Evolutionary conservation across 2,888 invertebrate genomes (phyloP).

Genomic region (Syritta pipiens): DNA sequence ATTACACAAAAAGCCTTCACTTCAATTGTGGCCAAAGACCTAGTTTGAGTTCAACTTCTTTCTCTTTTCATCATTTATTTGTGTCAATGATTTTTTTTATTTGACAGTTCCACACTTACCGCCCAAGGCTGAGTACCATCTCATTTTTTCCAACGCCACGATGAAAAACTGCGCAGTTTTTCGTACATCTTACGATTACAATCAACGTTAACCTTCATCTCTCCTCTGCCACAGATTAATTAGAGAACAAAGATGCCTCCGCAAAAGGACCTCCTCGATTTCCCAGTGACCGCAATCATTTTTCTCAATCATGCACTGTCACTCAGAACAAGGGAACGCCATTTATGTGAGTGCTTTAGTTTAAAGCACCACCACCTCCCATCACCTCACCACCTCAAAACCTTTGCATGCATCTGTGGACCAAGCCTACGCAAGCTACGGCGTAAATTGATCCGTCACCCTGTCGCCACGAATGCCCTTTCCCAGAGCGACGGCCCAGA

Average conservation of each 20-base stretch:
- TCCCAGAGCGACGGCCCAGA: neutral
- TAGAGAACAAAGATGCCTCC: neutral
- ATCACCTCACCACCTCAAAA: neutral
- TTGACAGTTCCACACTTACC: too few species aligned
- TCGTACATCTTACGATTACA: too few species aligned
- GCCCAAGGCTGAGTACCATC: too few species aligned
- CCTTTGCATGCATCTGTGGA: conserved; percentile 22
- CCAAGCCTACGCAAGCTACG: conserved; percentile 19
- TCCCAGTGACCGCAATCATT: conserved; percentile 5
- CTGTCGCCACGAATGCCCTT: conserved; percentile 10
- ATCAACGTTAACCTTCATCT: too few species aligned
- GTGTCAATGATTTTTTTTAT: conserved; percentile 5
- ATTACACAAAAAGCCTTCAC: too few species aligned
- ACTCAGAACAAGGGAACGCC: conserved; percentile 1
- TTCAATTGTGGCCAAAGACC: too few species aligned
- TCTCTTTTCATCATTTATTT: too few species aligned
- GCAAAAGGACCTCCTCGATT: neutral
- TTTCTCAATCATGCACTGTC: conserved; percentile 9
- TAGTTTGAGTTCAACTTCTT: too few species aligned
- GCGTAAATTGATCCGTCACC: conserved; percentile 34
- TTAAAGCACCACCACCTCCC: neutral
- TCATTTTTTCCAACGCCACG: too few species aligned
- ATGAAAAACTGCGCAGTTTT: too few species aligned
- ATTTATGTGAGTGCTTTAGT: neutral
- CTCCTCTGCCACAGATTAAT: too few species aligned